These are phyloP conservation scores for Marronus borbonicus DNA, from an alignment of 2,888 invertebrate genomes.

Conservation along the genomic window DNA sequence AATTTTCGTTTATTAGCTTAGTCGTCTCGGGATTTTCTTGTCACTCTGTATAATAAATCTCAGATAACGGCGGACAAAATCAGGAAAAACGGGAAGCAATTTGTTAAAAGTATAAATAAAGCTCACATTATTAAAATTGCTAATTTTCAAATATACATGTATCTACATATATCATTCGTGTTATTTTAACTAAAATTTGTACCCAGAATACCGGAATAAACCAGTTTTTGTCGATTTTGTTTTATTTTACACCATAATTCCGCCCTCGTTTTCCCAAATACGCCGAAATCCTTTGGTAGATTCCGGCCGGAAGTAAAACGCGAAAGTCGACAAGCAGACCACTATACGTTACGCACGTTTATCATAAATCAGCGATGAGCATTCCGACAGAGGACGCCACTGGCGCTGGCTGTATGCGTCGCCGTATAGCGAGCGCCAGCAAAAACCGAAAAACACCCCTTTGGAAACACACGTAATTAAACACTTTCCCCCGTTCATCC, in stretches of 20 bases:
- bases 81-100: neutral
- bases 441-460: slow-evolving; percentile 43
- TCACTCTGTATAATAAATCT: neutral
- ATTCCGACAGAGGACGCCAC: slow-evolving; percentile 49
- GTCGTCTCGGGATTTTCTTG: too few species aligned
- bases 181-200: slow-evolving; percentile 16
- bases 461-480: slow-evolving; percentile 53
- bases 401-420: neutral
- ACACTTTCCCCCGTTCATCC: slow-evolving; percentile 58
- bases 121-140: slow-evolving; percentile 5
- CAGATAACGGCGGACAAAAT: neutral
- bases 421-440: neutral
- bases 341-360: slow-evolving; percentile 58
- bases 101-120: neutral
- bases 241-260: slow-evolving; percentile 15
- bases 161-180: slow-evolving; percentile 11
- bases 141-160: neutral
- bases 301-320: slow-evolving; percentile 7
- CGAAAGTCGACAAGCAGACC: slow-evolving; percentile 19
- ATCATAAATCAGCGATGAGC: slow-evolving; percentile 68
- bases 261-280: neutral
- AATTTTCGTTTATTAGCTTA: too few species aligned
- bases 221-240: neutral
- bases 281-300: neutral
- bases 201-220: slow-evolving; percentile 10